Conservation (phyloP, 2,113 vertebrate species). For the Pangasianodon hypophthalmus region DNA sequence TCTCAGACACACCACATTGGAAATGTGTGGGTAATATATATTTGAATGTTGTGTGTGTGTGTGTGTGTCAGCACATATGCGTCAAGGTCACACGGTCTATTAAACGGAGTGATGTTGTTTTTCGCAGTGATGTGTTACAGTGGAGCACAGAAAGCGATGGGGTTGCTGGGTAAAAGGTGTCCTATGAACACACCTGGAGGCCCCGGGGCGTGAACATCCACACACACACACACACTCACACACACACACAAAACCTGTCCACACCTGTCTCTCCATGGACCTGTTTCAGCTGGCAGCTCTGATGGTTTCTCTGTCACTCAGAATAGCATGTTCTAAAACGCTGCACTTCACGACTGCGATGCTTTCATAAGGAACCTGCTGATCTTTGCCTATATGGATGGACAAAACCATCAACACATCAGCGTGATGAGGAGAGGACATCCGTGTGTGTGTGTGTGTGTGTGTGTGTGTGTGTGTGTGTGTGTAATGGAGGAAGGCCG, state of each 20-base stretch:
- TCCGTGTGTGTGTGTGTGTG: not conserved
- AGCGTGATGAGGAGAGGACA: not conserved
- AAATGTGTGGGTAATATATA: not conserved
- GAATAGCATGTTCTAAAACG: not conserved
- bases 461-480: conserved; percentile 12
- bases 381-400: not conserved
- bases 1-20: not conserved
- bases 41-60: not conserved
- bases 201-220: not conserved
- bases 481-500: not conserved
- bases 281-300: conserved; percentile 27
- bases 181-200: not conserved
- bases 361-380: not conserved
- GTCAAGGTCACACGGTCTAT: conserved; percentile 65
- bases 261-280: conserved; percentile 33
- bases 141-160: conserved; percentile 72
- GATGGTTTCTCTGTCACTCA: conserved; percentile 13
- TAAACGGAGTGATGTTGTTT: conserved; percentile 74
- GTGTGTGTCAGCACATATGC: not conserved
- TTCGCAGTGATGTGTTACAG: conserved; percentile 65
- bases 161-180: conserved; percentile 79
- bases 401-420: not conserved
- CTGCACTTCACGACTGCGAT: not conserved
- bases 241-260: conserved; percentile 3
- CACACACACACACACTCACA: conserved; percentile 1